Base-by-base conservation (phyloP, 1,140 invertebrate species). In the Drosophila prosaltans region DNA sequence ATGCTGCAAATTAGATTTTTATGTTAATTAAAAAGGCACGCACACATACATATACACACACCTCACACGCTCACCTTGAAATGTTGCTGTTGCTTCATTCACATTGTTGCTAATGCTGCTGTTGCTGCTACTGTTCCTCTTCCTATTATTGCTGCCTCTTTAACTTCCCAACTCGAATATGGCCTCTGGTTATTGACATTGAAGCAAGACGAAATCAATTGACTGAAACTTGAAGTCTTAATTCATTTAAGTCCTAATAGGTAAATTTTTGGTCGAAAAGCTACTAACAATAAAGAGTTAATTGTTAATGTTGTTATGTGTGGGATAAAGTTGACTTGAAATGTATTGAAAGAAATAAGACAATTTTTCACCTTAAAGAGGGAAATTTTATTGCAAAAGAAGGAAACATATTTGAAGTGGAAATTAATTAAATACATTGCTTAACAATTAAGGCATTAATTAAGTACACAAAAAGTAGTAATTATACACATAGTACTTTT, bases 1-100 rank as follows among this genome's bases (percentile, higher is more conserved):
- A 81, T 80, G 84, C 77, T 78, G 80, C 84, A 88, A 88, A 88
- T 88, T 83, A 83, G 83, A 88, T 88, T 88, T 88, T 88, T 88
- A 88, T 88, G 83, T 89, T 88, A 88, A 88, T 88, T 88, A 88
- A 88, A 86, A 86, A 88, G 82, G 80, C 21, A 57, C 51, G 68
- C 59, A 72, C 41, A 39, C 51, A 67, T 40, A 57, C 43, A 48
- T 61, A 32, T 16, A 65, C 40, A 54, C 24, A 40, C 1, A 24
- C 51, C 51, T 60, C 60, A 43, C 65, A 72, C 41, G 48, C 51
- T 41, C 51, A 70, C 32, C 36, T 41, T 26, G 11, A 55, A 65
- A 70, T 69, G 63, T 65, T 54, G 55, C 71, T 74, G 32, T 30
- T 30, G 45, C 45, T 16, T 21, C 16, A 48, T 48, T 16, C 45